Evolutionary conservation across 2,888 invertebrate species (phyloP), one percentile per base, ranked within the genome.

Genomic region (Clepsis dumicolana): DNA sequence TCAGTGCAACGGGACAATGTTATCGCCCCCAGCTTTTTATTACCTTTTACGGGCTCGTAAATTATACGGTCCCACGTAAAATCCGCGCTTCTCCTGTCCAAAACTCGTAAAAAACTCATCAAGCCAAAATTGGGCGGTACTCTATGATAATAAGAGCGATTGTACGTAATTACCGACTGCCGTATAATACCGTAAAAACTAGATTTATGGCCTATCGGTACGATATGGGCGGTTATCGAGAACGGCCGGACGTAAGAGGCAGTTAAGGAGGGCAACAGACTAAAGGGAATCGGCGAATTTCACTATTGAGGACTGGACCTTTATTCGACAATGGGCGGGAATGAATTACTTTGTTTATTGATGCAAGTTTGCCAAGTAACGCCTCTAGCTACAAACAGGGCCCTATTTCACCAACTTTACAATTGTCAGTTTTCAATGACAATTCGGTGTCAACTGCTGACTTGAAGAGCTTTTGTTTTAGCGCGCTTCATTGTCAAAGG

Each of bases 81-180:
- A 57, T 57, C 63, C 57, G 59, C 80, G 48, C 48, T 48, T 48
- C 48, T 82, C 81, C 85, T 86, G 86, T 89, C 84, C 85, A 85
- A 82, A 85, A 87, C 87, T 91, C 91, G 88, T 92, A 92, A 92
- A 92, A 91, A 89, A 89, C 88, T 89, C 90, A 85, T 91, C 91
- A 90, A 89, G 81, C 76, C 79, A 81, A 88, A 91, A 91, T 91
- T 91, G 91, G 90, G 87, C 88, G 48, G 84, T 86, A 86, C 89
- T 91, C 84, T 81, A 82, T 87, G 88, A 88, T 86, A 89, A 91
- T 90, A 88, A 90, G 83, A 84, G 85, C 89, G 86, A 89, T 88
- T 87, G 86, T 71, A 35, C 76, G 84, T 89, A 87, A 89, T 89
- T 89, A 83, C 75, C 71, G 66, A 60, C 77, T 74, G 70, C 73